Base-by-base conservation (phyloP, 2,888 invertebrate species). In the Laothoe populi region DNA sequence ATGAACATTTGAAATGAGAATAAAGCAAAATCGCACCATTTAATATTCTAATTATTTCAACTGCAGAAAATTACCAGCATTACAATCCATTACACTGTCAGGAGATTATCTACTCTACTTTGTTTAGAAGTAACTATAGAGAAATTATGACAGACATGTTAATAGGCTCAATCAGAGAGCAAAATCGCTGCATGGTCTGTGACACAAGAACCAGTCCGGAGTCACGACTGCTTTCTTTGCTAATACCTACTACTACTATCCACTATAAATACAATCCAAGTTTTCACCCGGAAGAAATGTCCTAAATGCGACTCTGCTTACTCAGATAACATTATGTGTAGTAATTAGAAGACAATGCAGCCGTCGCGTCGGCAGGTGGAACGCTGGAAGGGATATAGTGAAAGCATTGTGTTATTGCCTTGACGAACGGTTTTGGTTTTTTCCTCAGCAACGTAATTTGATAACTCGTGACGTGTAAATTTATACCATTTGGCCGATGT, bases 301-400 rank as follows among this genome's bases (percentile, higher is more conserved):
- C 23, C 24, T 0, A 21, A 61, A 42, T 61, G 24, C 49, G 19
- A 31, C 13, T 23, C 42, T 61, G 53, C 7, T 31, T 75, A 78
- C 79, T 76, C 72, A 73, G 74, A 79, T 80, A 74, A 77, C 81
- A 76, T 82, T 72, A 76, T 69, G 75, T 79, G 77, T 78, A 72
- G 74, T 82, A 81, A 79, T 79, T 77, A 78, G 63, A 71, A 82
- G 78, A 82, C 79, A 77, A 82, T 79, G 77, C 68, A 71, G 65
- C 65, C 63, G 59, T 60, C 69, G n/a, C n/a, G 31, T 31, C 31
- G 70, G 64, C 64, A 73, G 70, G 66, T 63, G 59, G 60, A 60
- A 63, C 45, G 66, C 60, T 64, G 62, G 63, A 62, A 64, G 65
- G 66, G 62, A 49, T 60, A 74, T 73, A 77, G 80, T 79, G 81